Conservation (phyloP, 2,888 invertebrate genomes). For the Papilio elwesi region DNA sequence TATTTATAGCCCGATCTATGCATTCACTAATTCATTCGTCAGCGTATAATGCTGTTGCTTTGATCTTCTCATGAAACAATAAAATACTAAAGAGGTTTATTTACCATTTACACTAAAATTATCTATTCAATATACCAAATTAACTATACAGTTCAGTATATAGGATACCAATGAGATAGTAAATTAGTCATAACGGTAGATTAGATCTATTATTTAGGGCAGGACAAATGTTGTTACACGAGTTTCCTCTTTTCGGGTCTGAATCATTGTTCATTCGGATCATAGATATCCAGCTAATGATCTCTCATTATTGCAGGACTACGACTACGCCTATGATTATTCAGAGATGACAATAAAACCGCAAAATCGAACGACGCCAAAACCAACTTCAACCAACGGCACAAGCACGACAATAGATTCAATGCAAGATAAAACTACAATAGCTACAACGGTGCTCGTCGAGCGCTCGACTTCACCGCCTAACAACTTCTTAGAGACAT, state of each 20-base stretch:
- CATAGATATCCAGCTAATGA: constrained; percentile 3
- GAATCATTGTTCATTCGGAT: not conserved
- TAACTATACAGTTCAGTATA: not conserved
- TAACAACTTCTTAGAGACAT: constrained; percentile 35
- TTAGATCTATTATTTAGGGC: not conserved
- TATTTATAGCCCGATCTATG: too few species aligned
- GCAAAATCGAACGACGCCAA: constrained; percentile 70
- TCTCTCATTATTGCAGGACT: constrained; percentile 82
- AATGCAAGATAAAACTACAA: constrained; percentile 55
- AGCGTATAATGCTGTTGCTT: not conserved
- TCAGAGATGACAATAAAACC: constrained; percentile 89
- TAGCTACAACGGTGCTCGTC: constrained; percentile 44
- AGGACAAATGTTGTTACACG: not conserved
- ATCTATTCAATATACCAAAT: too few species aligned
- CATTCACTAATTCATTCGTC: too few species aligned
- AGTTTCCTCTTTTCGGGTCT: not conserved
- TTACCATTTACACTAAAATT: too few species aligned
- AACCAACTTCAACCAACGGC: constrained; percentile 62
- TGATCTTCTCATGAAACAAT: not conserved
- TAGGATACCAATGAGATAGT: not conserved
- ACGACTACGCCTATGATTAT: constrained; percentile 90
- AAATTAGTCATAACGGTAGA: constrained; percentile 2
- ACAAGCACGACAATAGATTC: constrained; percentile 52
- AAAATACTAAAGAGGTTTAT: not conserved
- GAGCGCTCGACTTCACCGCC: constrained; percentile 48